Evolutionary conservation across 53 echinoderm and acorn worm species (phyloP).

Genomic region (Paelopatides confundens): DNA sequence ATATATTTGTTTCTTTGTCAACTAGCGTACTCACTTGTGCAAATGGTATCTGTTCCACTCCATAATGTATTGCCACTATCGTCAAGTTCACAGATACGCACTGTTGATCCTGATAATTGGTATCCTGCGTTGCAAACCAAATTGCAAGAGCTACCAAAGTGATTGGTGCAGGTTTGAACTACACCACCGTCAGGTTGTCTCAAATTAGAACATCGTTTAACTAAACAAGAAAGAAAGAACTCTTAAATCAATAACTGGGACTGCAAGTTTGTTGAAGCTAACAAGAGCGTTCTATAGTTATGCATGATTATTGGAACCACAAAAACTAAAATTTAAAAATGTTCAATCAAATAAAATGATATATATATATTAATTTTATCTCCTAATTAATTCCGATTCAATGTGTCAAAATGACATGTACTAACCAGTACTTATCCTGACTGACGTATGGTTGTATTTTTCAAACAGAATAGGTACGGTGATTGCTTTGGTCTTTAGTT

Average conservation of each 20-base stretch:
- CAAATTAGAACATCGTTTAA: constrained; percentile 68
- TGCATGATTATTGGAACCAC: neutral
- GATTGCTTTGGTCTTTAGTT: too few relatives aligned
- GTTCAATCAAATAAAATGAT: neutral
- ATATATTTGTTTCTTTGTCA: neutral
- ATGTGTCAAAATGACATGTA: too few relatives aligned
- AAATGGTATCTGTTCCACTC: constrained; percentile 56
- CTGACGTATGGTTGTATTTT: too few relatives aligned
- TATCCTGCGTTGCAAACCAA: constrained; percentile 66
- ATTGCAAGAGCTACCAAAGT: constrained; percentile 59
- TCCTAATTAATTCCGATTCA: too few relatives aligned
- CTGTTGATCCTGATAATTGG: constrained; percentile 60
- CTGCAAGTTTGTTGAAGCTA: too few relatives aligned
- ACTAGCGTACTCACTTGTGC: constrained; percentile 54
- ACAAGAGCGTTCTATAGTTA: too few relatives aligned
- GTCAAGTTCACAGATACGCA: constrained; percentile 55
- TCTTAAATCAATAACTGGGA: too few relatives aligned
- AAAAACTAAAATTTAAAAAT: neutral
- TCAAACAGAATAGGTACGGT: too few relatives aligned
- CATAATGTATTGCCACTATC: constrained; percentile 42
- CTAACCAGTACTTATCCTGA: too few relatives aligned
- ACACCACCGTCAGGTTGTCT: constrained; percentile 50
- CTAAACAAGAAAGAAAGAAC: constrained; percentile 40
- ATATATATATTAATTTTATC: too few relatives aligned
- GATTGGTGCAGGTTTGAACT: constrained; percentile 40